phyloP scores from a whole-genome alignment of 2,797 vertebrate genomes.

The Lemur catta region DNA sequence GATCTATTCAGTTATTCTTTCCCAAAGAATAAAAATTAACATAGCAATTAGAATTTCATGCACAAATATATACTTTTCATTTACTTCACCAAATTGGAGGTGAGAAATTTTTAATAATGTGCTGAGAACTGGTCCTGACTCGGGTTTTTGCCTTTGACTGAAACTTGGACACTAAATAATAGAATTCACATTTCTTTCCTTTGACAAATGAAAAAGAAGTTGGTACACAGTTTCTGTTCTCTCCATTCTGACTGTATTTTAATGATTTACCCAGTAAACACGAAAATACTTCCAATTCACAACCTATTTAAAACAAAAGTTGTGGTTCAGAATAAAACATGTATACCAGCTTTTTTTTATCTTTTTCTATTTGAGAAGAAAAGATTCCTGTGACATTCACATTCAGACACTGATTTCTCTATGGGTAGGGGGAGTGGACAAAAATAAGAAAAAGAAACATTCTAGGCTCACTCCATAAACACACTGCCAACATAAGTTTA shows the following conservation, averaged over 20 bases:
- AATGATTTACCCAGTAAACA: constrained; percentile 31
- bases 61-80: not conserved
- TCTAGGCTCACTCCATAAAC: not conserved
- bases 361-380: not conserved
- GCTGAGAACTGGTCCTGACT: not conserved
- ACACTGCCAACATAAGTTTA: not conserved
- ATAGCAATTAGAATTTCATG: not conserved
- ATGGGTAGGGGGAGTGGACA: too few relatives aligned
- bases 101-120: not conserved
- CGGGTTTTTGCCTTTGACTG: constrained; percentile 5
- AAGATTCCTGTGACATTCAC: not conserved
- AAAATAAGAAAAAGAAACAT: not conserved
- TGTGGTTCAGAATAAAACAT: not conserved
- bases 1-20: not conserved
- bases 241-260: constrained; percentile 9
- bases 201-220: constrained; percentile 18
- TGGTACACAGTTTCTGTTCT: constrained; percentile 1
- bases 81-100: not conserved
- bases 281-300: constrained; percentile 36
- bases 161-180: constrained; percentile 50
- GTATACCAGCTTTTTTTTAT: not conserved
- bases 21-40: not conserved
- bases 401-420: not conserved
- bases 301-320: constrained; percentile 3
- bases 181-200: constrained; percentile 37